Conservation (phyloP, 2,888 invertebrate genomes). For the Argynnis bischoffii region DNA sequence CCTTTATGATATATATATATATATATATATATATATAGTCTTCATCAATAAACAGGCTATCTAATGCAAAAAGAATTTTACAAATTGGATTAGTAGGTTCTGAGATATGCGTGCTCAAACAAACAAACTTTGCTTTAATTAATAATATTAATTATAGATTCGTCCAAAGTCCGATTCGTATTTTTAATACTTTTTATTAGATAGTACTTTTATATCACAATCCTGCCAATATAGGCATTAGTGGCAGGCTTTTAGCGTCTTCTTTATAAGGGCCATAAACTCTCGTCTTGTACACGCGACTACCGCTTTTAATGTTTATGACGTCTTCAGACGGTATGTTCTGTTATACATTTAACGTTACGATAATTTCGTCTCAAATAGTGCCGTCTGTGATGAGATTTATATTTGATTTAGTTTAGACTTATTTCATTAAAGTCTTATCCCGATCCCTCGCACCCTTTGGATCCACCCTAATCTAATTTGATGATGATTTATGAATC, state of each 20-base stretch:
- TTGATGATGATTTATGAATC: slow-evolving; percentile 11
- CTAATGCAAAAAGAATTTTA: no score
- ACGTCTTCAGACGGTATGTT: slow-evolving; percentile 9
- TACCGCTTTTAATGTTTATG: slow-evolving; percentile 18
- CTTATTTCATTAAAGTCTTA: slow-evolving; percentile 10
- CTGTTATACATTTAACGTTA: neutral
- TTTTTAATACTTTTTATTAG: neutral
- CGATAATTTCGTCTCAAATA: slow-evolving; percentile 3
- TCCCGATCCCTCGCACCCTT: slow-evolving; percentile 15
- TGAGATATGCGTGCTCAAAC: no score
- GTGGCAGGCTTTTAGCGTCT: slow-evolving; percentile 23
- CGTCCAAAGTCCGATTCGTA: no score
- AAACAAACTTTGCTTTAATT: no score
- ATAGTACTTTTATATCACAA: slow-evolving; percentile 21
- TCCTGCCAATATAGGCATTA: slow-evolving; percentile 22
- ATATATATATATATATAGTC: no score
- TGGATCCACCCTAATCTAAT: slow-evolving; percentile 19
- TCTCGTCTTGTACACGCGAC: slow-evolving; percentile 13
- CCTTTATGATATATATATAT: no score
- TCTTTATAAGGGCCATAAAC: slow-evolving; percentile 22
- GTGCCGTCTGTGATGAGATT: slow-evolving; percentile 13
- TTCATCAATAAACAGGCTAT: no score
- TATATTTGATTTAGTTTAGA: slow-evolving; percentile 14
- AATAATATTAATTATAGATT: no score
- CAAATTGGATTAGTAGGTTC: no score